Base-by-base conservation (phyloP, 2,113 vertebrate genomes). In the Hyaena hyaena region DNA sequence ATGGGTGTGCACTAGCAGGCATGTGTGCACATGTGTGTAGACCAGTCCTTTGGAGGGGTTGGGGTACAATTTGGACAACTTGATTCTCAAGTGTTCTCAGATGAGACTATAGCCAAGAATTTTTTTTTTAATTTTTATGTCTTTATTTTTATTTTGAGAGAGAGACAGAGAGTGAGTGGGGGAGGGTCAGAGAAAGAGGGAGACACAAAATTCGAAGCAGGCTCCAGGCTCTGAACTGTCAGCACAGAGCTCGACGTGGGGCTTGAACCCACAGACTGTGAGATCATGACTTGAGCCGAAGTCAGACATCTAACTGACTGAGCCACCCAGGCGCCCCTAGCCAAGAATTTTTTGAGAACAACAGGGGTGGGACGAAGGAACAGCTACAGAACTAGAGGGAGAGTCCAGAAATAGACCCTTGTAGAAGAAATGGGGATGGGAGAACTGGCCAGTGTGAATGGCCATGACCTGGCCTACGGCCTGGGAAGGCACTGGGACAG, bases 11-110 rank as follows among this genome's bases (percentile, higher is more conserved):
- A 0, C 23, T 5, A 0, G 16, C 33, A 69, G 2, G 15, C 2
- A 1, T 21, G 84, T 12, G 6, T 63, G 76, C 5, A 45, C 21
- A 1, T 21, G 7, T 3, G 16, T 21, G 11, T 9, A 85, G 33
- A 79, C 16, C 17, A 35, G 53, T 31, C 39, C 1, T 87, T 86
- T 14, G 0, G 23, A 94, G 50, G 65, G 21, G 8, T 24, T 28
- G 33, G 61, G n/a, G 24, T 26, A 80, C 39, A 68, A 10, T 69
- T 58, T 77, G 33, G 35, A 87, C 23, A 39, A 53, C 19, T 35
- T 68, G 55, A 83, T 79, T 94, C 90, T 94, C 76, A 53, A 68
- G 28, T 90, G 76, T 89, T 97, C 79, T 76, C 79, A 28, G 45
- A 58, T 81, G 23, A 82, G 14, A 96, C 10, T 28, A 66, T 7